These are phyloP conservation scores for Nothocercus nigrocapillus DNA, from an alignment of 2,113 vertebrate species.

Conservation along the genomic window DNA sequence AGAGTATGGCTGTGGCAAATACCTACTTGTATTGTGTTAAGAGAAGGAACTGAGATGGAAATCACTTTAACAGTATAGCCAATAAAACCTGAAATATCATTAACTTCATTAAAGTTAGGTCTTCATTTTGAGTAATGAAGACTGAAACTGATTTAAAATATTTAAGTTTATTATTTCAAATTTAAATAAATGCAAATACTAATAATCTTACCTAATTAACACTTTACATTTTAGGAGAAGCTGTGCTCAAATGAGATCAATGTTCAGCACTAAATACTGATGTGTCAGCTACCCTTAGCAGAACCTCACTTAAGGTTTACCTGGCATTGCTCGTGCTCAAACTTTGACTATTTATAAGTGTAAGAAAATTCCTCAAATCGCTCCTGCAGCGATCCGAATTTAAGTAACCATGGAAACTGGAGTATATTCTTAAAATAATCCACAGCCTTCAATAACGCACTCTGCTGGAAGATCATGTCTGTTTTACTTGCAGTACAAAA, in stretches of 20 bases:
- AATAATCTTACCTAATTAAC: neutral
- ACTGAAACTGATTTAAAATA: neutral
- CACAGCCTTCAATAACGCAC: slow-evolving; percentile 5
- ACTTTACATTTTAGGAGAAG: neutral
- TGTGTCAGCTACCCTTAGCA: neutral
- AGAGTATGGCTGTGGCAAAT: neutral
- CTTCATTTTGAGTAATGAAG: neutral
- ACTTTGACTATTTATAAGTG: slow-evolving; percentile 39
- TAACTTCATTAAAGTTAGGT: neutral
- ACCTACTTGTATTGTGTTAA: neutral
- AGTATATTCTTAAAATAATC: slow-evolving; percentile 62
- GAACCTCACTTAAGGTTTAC: neutral
- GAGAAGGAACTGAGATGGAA: neutral
- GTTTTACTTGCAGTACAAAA: neutral
- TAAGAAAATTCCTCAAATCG: slow-evolving; percentile 47
- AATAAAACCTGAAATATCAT: neutral
- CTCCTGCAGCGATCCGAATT: slow-evolving; percentile 36
- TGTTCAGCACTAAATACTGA: neutral
- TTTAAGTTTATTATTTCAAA: neutral
- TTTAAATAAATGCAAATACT: neutral
- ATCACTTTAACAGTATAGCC: neutral
- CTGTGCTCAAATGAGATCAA: neutral
- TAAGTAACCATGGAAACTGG: slow-evolving; percentile 66
- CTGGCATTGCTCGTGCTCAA: neutral
- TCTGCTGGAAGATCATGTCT: neutral